Percentiles rank a stretch among this genome's conserved stretches.
Conservation (phyloP, 2,797 vertebrate genomes). For the Pristis pectinata region DNA sequence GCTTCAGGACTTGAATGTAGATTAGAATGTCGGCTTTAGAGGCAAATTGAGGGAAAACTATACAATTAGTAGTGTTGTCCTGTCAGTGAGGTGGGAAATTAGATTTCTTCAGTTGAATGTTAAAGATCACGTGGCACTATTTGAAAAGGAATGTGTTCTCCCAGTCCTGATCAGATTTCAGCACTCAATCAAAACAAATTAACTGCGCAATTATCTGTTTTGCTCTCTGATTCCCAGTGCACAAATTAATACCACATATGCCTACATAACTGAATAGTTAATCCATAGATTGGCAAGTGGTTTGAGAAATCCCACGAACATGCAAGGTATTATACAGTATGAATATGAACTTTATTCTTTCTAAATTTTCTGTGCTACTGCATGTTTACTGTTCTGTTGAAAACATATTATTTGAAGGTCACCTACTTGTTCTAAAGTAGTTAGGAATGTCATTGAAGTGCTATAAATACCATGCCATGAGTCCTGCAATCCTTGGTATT, state of each 20-base stretch:
- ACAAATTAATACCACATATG: not conserved
- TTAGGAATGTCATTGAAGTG: not conserved
- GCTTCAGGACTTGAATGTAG: no score
- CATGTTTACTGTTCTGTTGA: not conserved
- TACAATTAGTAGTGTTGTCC: not conserved
- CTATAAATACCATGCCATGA: constrained; percentile 28
- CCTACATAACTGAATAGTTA: not conserved
- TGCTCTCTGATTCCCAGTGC: not conserved
- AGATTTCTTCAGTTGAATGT: not conserved
- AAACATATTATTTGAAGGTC: not conserved
- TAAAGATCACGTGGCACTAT: not conserved
- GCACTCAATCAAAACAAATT: not conserved
- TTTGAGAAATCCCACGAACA: not conserved
- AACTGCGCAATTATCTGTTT: not conserved
- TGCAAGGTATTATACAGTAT: no score
- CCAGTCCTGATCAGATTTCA: not conserved
- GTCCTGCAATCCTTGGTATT: not conserved
- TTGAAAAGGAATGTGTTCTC: not conserved
- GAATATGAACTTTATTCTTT: not conserved
- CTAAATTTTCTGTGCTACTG: not conserved
- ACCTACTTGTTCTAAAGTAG: not conserved
- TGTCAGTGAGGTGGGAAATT: no score
- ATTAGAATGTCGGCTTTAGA: not conserved
- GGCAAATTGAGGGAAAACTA: not conserved
- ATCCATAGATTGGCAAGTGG: not conserved